phyloP scores from a whole-genome alignment of 2,113 vertebrate species.

The Irena cyanogastra region DNA sequence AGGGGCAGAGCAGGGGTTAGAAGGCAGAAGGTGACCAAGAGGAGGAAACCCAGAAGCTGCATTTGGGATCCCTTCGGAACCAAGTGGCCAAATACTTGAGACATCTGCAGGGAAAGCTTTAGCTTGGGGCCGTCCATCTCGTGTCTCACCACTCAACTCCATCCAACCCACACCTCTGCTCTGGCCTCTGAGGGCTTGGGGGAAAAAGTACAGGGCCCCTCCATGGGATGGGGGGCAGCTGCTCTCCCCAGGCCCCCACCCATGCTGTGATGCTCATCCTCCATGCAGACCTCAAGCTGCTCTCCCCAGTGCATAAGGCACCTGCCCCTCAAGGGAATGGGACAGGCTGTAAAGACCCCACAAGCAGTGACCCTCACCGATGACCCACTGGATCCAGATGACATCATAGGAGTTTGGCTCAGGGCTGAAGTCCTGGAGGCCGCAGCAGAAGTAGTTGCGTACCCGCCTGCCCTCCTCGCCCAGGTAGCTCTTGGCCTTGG shows the following conservation, averaged over 20 bases:
- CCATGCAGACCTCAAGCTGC: neutral
- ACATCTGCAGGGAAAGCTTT: neutral
- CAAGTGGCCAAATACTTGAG: neutral
- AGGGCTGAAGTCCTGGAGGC: conserved; percentile 91
- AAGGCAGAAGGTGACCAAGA: rapidly evolving
- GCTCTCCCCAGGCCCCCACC: neutral
- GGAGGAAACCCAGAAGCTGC: neutral
- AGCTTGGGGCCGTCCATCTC: neutral
- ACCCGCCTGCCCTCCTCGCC: conserved; percentile 86
- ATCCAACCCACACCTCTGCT: neutral
- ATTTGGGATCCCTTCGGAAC: neutral
- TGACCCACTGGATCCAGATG: conserved; percentile 99
- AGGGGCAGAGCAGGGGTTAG: neutral
- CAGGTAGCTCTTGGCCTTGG: conserved; percentile 86
- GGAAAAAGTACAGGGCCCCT: neutral
- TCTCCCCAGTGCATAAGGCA: rapidly evolving
- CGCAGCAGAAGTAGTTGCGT: conserved; percentile 86
- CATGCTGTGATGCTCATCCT: neutral
- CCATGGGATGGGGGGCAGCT: neutral
- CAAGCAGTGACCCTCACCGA: conserved; percentile 76
- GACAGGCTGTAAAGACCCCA: neutral
- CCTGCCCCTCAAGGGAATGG: rapidly evolving
- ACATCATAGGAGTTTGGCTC: conserved; percentile 85
- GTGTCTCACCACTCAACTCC: neutral
- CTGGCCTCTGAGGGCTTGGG: neutral